phyloP scores from a whole-genome alignment of 2,888 invertebrate species.

The Nezara viridula region DNA sequence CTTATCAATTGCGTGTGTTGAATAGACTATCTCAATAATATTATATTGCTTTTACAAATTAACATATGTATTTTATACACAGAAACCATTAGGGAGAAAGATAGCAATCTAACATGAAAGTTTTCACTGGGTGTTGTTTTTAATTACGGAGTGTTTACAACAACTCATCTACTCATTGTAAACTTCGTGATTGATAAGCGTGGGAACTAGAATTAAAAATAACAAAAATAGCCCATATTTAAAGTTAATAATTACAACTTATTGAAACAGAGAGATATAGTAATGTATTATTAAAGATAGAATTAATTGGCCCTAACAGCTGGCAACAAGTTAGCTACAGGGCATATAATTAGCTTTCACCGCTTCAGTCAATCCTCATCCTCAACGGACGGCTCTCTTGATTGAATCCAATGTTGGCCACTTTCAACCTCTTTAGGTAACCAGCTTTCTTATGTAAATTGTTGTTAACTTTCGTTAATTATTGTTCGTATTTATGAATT shows the following conservation, averaged over 20 bases:
- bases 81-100: no score
- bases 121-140: no score
- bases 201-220: neutral
- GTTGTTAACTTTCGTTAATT: neutral
- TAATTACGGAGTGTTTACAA: neutral
- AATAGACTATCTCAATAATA: no score
- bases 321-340: neutral
- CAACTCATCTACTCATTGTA: neutral
- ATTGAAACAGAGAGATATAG: neutral
- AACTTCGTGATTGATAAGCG: neutral
- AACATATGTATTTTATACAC: no score
- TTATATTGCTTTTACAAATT: no score
- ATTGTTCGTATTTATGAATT: neutral
- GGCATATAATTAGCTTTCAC: slow-evolving; percentile 7
- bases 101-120: no score
- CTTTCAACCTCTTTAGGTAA: neutral
- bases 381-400: neutral
- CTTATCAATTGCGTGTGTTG: no score
- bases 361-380: neutral
- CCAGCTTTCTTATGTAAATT: neutral
- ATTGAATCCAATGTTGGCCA: neutral
- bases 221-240: neutral
- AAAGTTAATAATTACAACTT: neutral
- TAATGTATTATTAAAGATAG: neutral
- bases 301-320: neutral